Base-by-base conservation (phyloP, 2,888 invertebrate species). In the Eucera pruinosa region DNA sequence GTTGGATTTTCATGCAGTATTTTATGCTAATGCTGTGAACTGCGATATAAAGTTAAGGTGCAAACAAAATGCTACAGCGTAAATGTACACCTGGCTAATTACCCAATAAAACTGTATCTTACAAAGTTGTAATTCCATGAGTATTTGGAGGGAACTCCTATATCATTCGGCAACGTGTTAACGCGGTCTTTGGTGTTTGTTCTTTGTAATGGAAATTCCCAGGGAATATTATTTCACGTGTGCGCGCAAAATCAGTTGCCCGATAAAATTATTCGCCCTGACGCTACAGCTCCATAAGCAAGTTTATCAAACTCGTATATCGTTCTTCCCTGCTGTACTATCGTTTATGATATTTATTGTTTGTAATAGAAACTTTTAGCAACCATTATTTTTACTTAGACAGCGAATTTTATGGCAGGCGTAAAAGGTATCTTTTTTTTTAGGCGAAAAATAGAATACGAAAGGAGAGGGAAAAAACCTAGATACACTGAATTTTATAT, bases 171-270 rank as follows among this genome's bases (percentile, higher is more conserved):
- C 36, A 5, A 39, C 48, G 36, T 18, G 50, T 50, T 64, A 65
- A 45, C 55, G 27, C 45, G 47, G 20, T 27, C 33, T 36, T 66
- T 11, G 20, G 18, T 47, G 33, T 33, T 45, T 20, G 39, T 47
- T 27, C 47, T 55, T 58, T 58, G 58, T 39, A 58, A 58, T 43
- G 55, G 47, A 66, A 66, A 66, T 66, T 57, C 27, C 36, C 27
- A 11, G 39, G 30, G 30, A 60, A 60, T 41, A 60, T 60, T 39
- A 60, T 60, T 41, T 50, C 27, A 41, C 58, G 27, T 3, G 11
- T 58, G 36, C 25, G 23, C 11, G 36, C 13, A 23, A 65, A 66
- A 57, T 58, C 47, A 39, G 58, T 66, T 36, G 48, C 11, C 39
- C 47, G 48, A 67, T 60, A 48, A 67, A 67, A 67, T 67, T 48